phyloP scores from a whole-genome alignment of 2,888 invertebrate genomes.

The Luperina testacea region DNA sequence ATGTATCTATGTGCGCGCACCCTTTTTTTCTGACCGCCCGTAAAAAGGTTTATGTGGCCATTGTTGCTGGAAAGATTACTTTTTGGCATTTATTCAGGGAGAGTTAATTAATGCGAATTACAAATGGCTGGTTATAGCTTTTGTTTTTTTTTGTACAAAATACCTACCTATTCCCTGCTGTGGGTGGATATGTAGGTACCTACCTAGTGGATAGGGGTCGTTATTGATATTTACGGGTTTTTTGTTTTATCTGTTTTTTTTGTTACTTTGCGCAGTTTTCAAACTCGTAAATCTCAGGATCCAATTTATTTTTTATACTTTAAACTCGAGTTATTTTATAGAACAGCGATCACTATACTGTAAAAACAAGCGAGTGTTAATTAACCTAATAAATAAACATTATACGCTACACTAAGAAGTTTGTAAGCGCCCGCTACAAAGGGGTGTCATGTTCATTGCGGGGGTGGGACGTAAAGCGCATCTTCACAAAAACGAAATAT shows the following conservation, averaged over 20 bases:
- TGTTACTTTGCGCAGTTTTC: slow-evolving; percentile 20
- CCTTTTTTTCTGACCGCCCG: slow-evolving; percentile 73
- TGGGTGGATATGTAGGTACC: slow-evolving; percentile 15
- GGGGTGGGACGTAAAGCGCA: slow-evolving; percentile 58
- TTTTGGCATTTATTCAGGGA: slow-evolving; percentile 79
- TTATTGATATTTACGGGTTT: slow-evolving; percentile 61
- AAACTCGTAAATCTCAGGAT: slow-evolving; percentile 22
- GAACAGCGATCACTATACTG: background rate
- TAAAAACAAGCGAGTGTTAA: slow-evolving; percentile 48
- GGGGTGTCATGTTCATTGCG: slow-evolving; percentile 63
- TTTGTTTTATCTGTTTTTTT: slow-evolving; percentile 35
- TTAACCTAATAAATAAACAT: slow-evolving; percentile 63
- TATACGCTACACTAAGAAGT: slow-evolving; percentile 59
- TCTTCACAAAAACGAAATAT: slow-evolving; percentile 71
- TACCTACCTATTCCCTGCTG: slow-evolving; percentile 57
- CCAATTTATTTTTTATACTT: slow-evolving; percentile 32
- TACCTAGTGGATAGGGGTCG: slow-evolving; percentile 45
- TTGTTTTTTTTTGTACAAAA: slow-evolving; percentile 60
- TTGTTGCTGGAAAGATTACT: slow-evolving; percentile 81
- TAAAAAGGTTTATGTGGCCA: slow-evolving; percentile 83
- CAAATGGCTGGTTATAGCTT: slow-evolving; percentile 73
- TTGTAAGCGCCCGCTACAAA: slow-evolving; percentile 61
- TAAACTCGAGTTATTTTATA: slow-evolving; percentile 15
- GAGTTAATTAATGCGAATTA: slow-evolving; percentile 82
- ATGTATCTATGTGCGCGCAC: slow-evolving; percentile 77